These are phyloP conservation scores for Luscinia luscinia DNA, from an alignment of 2,797 vertebrate genomes.

Conservation along the genomic window DNA sequence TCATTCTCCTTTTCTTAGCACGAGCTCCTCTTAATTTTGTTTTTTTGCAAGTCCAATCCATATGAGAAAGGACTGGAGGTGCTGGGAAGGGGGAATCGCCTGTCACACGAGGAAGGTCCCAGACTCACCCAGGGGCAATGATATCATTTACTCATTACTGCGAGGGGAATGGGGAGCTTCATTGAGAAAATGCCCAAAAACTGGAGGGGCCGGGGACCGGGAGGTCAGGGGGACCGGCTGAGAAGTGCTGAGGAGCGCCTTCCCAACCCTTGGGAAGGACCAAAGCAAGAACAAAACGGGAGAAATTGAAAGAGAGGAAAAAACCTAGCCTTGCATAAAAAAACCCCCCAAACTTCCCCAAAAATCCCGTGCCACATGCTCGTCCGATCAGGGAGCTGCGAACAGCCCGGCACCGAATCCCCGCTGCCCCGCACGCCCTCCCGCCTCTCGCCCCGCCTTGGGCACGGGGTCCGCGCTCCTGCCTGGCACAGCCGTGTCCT, in stretches of 20 bases:
- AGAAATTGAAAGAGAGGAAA: not conserved
- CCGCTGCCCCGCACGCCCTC: not conserved
- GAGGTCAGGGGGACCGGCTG: fast-evolving
- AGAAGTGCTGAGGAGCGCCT: not conserved
- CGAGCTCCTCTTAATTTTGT: not conserved
- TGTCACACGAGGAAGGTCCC: not conserved
- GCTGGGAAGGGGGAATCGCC: not conserved
- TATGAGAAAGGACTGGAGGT: not conserved
- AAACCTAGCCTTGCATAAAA: not conserved
- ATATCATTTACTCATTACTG: not conserved
- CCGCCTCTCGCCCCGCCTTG: not conserved
- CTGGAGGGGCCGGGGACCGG: fast-evolving
- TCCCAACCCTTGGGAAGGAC: not conserved
- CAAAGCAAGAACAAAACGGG: not conserved
- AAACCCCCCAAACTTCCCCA: not conserved
- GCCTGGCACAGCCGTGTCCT: not conserved
- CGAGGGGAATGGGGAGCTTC: not conserved
- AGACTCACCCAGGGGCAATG: not conserved
- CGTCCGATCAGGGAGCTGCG: not conserved
- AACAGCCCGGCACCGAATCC: fast-evolving
- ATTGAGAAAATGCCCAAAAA: not conserved
- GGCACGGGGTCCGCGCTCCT: not conserved
- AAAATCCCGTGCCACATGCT: not conserved
- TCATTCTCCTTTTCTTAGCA: constrained; percentile 2
- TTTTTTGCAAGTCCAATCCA: not conserved